Base-by-base conservation (phyloP, 2,113 vertebrate species). In the Neolamprologus modestus region DNA sequence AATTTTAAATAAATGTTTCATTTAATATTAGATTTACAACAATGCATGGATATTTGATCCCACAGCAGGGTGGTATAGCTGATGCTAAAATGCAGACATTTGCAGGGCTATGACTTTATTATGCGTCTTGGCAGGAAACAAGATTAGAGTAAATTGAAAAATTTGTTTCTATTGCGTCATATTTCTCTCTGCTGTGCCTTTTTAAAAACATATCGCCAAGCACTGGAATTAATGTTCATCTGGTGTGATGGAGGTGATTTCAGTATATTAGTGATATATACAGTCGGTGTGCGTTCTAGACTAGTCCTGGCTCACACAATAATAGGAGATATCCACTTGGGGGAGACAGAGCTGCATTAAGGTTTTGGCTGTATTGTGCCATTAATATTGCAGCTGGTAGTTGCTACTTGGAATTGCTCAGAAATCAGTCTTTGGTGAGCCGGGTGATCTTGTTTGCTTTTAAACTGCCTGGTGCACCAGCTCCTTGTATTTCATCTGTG, bases 341-440 rank as follows among this genome's bases (percentile, higher is more conserved):
- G 94, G 95, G 95, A 90, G 93, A 82, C 92, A 96, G 68, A 94
- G 90, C 61, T 90, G 57, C 80, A 86, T 54, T 26, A 14, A 24
- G 26, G 4, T 13, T 55, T 45, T 52, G 61, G 33, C 37, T 66
- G 35, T 8, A 14, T 6, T 24, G 19, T 28, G 31, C 47, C n/a
- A 26, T 21, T 76, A 53, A 71, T 53, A 11, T 21, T 80, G 33
- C 35, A 73, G 5, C 26, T 40, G 86, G 54, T 11, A 66, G 53
- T 40, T 53, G 63, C 21, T 50, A 21, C 5, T 66, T 45, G 73
- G 13, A 53, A 40, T 17, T 63, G 21, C 4, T 63, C 5, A 79
- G 47, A 50, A 68, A 53, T 66, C 14, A 10, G 16, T 5, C 19
- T 53, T 79, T 19, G 24, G 42, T 81, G 28, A 53, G 66, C 84